Conservation (phyloP, 2,113 vertebrate genomes). For the Furnarius figulus region DNA sequence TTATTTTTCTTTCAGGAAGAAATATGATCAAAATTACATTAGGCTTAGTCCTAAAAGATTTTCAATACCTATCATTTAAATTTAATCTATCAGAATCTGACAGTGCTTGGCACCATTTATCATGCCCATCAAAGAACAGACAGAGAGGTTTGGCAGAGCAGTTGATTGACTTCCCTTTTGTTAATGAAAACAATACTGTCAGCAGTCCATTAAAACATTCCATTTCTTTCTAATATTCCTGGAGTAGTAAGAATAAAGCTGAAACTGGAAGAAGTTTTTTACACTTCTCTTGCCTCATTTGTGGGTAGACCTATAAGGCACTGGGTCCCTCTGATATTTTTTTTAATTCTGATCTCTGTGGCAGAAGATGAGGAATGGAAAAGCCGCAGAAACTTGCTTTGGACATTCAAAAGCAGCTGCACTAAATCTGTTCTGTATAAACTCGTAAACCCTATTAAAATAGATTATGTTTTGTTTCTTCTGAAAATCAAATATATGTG, state of each 20-base stretch:
- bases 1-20: conserved; percentile 1
- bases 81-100: conserved; percentile 38
- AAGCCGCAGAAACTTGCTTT: neutral
- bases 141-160: conserved; percentile 34
- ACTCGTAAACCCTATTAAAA: neutral
- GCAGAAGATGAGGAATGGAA: neutral
- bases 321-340: neutral
- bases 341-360: neutral
- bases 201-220: conserved; percentile 41
- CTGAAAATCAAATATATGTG: neutral
- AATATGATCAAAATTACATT: conserved; percentile 7
- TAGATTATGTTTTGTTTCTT: neutral
- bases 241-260: conserved; percentile 18
- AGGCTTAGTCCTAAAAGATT: conserved; percentile 18
- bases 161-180: conserved; percentile 56
- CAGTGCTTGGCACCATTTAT: conserved; percentile 16
- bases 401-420: neutral
- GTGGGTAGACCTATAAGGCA: neutral
- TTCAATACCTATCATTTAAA: conserved; percentile 35
- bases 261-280: conserved; percentile 23
- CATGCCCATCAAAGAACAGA: conserved; percentile 37
- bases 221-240: conserved; percentile 34
- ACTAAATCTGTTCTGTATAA: neutral
- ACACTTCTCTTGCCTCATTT: neutral
- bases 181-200: conserved; percentile 56